Conservation (phyloP, 1,140 invertebrate genomes). For the Neodiprion pinetum region DNA sequence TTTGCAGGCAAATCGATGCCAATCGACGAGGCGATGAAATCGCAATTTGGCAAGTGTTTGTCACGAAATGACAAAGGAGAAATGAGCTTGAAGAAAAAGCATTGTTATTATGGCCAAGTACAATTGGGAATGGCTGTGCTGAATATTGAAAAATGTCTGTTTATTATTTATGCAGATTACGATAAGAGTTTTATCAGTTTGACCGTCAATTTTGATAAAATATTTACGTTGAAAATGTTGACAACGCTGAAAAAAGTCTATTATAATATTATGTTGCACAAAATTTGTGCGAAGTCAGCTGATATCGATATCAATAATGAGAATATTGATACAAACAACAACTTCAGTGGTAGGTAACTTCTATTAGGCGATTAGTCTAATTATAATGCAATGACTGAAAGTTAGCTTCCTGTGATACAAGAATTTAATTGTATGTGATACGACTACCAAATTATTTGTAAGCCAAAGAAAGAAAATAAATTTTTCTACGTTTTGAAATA, state of each 20-base stretch:
- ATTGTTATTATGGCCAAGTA: slow-evolving; percentile 27
- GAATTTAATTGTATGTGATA: too few relatives aligned
- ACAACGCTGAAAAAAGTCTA: slow-evolving; percentile 14
- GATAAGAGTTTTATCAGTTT: slow-evolving; percentile 23
- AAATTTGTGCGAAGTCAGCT: not conserved
- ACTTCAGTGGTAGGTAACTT: not conserved
- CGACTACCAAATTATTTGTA: too few relatives aligned
- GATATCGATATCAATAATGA: too few relatives aligned
- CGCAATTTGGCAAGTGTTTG: not conserved
- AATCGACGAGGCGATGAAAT: not conserved
- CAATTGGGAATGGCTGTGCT: slow-evolving; percentile 29
- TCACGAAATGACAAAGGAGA: too few relatives aligned
- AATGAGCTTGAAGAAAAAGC: slow-evolving; percentile 22
- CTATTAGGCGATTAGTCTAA: too few relatives aligned
- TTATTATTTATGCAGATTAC: slow-evolving; percentile 27
- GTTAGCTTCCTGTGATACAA: too few relatives aligned
- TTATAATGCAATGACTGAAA: too few relatives aligned
- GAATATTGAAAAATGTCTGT: slow-evolving; percentile 22
- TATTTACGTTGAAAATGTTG: slow-evolving; percentile 17
- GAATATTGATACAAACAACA: not conserved
- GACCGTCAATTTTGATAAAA: slow-evolving; percentile 20
- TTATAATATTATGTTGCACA: not conserved
- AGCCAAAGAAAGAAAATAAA: too few relatives aligned
- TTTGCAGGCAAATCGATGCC: slow-evolving; percentile 16
- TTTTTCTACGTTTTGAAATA: too few relatives aligned